Evolutionary conservation across 2,888 invertebrate genomes (phyloP).

Genomic region (Polietes domitor): DNA sequence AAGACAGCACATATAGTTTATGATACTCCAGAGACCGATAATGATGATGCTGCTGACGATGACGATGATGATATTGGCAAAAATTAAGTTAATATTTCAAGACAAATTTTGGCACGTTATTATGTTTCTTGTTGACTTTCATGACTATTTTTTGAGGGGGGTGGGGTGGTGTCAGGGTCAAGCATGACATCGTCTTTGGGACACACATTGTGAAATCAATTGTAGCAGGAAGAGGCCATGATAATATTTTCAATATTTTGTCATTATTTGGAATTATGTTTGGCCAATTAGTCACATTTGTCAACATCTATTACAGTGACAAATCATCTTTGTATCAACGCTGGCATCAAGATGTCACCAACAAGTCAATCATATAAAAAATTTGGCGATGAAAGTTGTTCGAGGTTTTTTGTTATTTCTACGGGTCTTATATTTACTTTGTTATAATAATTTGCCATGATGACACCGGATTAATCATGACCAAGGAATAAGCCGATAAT

Average conservation of each 20-base stretch:
- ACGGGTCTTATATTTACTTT: no score
- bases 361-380: no score
- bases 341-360: no score
- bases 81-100: conserved; percentile 44
- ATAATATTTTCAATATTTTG: not conserved
- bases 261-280: not conserved
- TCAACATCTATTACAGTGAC: not conserved
- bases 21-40: conserved; percentile 28
- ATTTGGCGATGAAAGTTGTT: no score
- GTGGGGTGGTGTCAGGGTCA: not conserved
- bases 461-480: no score
- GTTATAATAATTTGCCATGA: no score
- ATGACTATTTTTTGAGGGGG: not conserved
- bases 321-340: not conserved
- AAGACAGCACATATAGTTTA: not conserved
- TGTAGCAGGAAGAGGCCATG: not conserved
- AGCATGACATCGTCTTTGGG: not conserved
- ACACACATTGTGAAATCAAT: not conserved
- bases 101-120: not conserved
- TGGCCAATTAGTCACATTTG: not conserved
- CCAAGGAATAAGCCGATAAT: no score
- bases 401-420: no score
- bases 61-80: conserved; percentile 37
- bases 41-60: not conserved
- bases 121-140: not conserved